Evolutionary conservation across 2,797 vertebrate genomes (phyloP), one percentile per base, ranked within the genome.

Genomic region (Glossophaga mutica): DNA sequence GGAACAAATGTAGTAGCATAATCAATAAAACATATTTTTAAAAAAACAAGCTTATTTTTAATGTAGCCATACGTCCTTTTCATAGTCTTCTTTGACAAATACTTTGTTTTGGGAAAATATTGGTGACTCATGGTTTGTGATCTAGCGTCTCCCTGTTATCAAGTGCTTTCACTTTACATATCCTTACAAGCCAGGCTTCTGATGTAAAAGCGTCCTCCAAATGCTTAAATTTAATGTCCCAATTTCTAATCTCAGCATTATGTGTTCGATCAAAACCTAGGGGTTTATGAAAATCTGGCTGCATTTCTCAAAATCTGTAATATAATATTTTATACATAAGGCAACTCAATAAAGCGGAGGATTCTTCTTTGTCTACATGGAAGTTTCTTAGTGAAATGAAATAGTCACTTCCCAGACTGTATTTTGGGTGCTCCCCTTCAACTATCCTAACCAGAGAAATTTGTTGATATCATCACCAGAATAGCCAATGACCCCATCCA

Each of bases 311-410:
- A 98, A 99, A 99, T 98, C 99, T 99, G 98, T 99, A 99, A 96
- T 99, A 99, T 5, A 99, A 99, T 99, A 99, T 99, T 99, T 99
- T 99, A 98, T 99, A 99, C 99, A 99, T 99, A 97, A 99, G 99
- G 97, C 99, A 99, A 98, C 99, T 99, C 97, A 99, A 99, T 97
- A 99, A 98, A 70, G 99, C 99, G 42, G 99, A 99, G 50, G 99
- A 99, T 59, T 99, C 99, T 83, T 99, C 99, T 97, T 99, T 99
- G 98, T 99, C 99, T 97, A 99, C 99, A 73, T 99, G 98, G 97
- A 99, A 99, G 98, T 99, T 99, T 97, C 99, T 99, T 98, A 99
- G 99, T 92, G 99, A 99, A 79, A 99, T 99, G 97, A 99, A 99
- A 98, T 99, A 99, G 98, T 99, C 99, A 57, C 99, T 99, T 99